Evolutionary conservation across 2,888 invertebrate species (phyloP).

Genomic region (Vannuccia rotundouncinata): DNA sequence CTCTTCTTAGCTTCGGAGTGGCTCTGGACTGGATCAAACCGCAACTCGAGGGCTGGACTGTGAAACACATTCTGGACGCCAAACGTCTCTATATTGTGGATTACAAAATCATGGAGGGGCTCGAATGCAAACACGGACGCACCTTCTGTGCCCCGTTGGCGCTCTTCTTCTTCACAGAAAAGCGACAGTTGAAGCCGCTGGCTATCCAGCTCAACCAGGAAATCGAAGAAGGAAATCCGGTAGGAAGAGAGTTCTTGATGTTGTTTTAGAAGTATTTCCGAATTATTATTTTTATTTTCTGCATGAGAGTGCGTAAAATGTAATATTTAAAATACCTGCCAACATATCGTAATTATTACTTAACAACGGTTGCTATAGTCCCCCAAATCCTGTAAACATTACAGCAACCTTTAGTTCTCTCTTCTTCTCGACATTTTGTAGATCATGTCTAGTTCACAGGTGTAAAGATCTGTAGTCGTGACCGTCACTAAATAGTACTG

Average conservation of each 20-base stretch:
- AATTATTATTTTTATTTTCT: no score
- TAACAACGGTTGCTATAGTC: no score
- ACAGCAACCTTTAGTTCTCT: no score
- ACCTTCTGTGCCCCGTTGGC: conserved; percentile 56
- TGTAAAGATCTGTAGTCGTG: no score
- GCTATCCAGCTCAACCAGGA: conserved; percentile 58
- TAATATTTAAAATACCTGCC: no score
- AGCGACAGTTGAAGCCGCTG: conserved; percentile 54
- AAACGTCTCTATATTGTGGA: conserved; percentile 57
- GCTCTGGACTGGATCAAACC: conserved; percentile 50
- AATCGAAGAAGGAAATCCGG: conserved; percentile 56
- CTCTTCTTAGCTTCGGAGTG: conserved; percentile 55
- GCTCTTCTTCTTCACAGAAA: conserved; percentile 55
- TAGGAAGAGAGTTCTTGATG: conserved; percentile 44
- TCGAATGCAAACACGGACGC: conserved; percentile 47
- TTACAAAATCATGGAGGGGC: conserved; percentile 49
- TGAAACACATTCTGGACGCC: conserved; percentile 49
- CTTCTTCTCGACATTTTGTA: no score
- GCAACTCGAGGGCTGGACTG: conserved; percentile 49
- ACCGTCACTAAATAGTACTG: no score
- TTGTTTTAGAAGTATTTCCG: no score
- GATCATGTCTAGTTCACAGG: no score
- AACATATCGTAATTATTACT: no score
- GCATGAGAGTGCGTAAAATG: no score
- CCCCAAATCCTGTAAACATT: no score